phyloP scores from a whole-genome alignment of 1,140 invertebrate genomes.

The Delia radicum region DNA sequence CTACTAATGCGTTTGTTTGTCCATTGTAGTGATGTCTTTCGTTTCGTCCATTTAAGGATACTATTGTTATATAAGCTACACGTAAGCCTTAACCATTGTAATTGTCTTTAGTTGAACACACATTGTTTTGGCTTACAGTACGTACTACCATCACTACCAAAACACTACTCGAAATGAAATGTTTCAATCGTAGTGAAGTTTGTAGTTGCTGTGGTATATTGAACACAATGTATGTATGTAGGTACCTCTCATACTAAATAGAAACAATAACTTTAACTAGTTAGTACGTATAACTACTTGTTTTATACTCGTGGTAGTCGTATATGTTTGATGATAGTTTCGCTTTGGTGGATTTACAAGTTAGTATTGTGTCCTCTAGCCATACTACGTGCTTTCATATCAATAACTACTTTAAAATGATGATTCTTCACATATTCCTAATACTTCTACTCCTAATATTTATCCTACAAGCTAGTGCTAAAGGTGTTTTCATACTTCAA shows the following conservation, averaged over 20 bases:
- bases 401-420: no score
- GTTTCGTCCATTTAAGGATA: constrained; percentile 16
- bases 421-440: no score
- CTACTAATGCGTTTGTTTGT: constrained; percentile 11
- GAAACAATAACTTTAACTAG: background rate
- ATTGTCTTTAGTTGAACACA: constrained; percentile 17
- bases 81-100: constrained; percentile 2
- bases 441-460: no score
- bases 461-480: no score
- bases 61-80: constrained; percentile 14
- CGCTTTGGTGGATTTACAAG: constrained; percentile 16
- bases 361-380: background rate
- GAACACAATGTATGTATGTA: no score
- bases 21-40: background rate
- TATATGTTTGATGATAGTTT: background rate
- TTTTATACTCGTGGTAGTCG: background rate
- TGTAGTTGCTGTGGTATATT: background rate
- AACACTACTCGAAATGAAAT: background rate
- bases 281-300: background rate
- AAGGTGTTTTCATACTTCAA: background rate
- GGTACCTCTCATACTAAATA: no score
- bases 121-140: background rate
- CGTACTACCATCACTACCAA: background rate
- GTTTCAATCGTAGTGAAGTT: constrained; percentile 1
- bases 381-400: constrained; percentile 12